Base-by-base conservation (phyloP, 2,888 invertebrate species). In the Ormyrus labotus region DNA sequence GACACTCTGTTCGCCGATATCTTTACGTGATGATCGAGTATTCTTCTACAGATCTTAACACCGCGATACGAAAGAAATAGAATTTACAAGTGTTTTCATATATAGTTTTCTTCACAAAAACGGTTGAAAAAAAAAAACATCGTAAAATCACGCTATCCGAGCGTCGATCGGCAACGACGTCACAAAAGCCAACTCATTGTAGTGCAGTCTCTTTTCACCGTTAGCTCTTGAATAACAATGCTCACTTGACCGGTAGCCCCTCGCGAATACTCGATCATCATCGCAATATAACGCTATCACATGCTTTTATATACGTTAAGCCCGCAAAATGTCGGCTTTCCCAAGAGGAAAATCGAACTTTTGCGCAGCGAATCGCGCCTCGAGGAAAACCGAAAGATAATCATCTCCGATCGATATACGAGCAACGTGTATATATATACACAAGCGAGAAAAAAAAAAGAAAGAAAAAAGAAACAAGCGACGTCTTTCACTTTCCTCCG, bases 1-100 rank as follows among this genome's bases (percentile, higher is more conserved):
- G 58, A 71, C 78, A 65, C 64, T n/a, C 19, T 10, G 63, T 34
- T 58, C 61, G 63, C 61, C 61, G 10, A 69, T 47, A 11, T 57
- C 48, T 53, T 53, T 19, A 57, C 19, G 55, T 45, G 10, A 55
- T 0, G 10, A 13, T 67, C 50, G 68, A 68, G 63, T 53, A 72
- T 57, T 61, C 57, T 9, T 0, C 19, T 1, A 2, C 34, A 34
- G 34, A 34, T 34, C 34, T 4, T 34, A 2, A 2, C 34, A 4
- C 34, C 2, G 34, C 4, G 34, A 34, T 34, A 34, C 3, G 0
- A 34, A 2, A 34, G 34, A 34, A 34, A 34, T 34, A 34, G 34
- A 34, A 34, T 34, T 34, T 4, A 34, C 34, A 34, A 34, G 34
- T 34, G 34, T 34, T 34, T 34, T 34, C 34, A 4, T 13, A 13